Base-by-base conservation (phyloP, 2,888 invertebrate species). In the Julus scanicus region DNA sequence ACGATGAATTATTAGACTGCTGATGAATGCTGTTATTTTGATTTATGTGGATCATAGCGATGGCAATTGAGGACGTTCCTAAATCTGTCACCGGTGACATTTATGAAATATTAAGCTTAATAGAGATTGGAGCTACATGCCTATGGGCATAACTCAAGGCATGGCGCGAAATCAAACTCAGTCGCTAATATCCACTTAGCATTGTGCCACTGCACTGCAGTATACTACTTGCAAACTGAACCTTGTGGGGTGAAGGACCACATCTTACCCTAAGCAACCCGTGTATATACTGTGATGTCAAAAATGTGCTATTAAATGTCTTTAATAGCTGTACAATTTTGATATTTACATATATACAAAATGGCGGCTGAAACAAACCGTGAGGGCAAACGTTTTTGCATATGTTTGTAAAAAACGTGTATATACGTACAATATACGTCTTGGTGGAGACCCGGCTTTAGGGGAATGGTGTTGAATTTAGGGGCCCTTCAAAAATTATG, bases 21-120 rank as follows among this genome's bases (percentile, higher is more conserved):
- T 80, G 80, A 80, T 80, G 80, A 80, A 80, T 80, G 80, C 11
- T 80, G 80, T 37, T 80, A 80, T 80, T 80, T 80, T 80, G 80
- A 80, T 80, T 37, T 80, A 80, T 80, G 80, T 80, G 80, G 80
- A 80, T 80, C 80, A 80, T 80, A 29, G 13, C 80, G 80, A 80
- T 80, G 80, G 80, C 80, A 80, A 80, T 37, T 80, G 80, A 80
- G 80, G 80, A 80, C 37, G 37, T 80, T 80, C 71, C 80, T 80
- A 37, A 37, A 80, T 80, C 37, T 37, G 80, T 80, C 80, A 80
- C 37, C 11, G 6, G 29, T 80, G 80, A 37, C 37, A 80, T 80
- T 80, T 80, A 37, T 80, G 80, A 80, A 37, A 80, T 80, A 80
- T 80, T 4, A 13, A 37, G 80, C 80, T 37, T 80, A 80, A 80